Percentiles rank a stretch among this genome's conserved stretches.
Conservation (phyloP, 2,888 invertebrate genomes). For the Melangyna quadrimaculata region DNA sequence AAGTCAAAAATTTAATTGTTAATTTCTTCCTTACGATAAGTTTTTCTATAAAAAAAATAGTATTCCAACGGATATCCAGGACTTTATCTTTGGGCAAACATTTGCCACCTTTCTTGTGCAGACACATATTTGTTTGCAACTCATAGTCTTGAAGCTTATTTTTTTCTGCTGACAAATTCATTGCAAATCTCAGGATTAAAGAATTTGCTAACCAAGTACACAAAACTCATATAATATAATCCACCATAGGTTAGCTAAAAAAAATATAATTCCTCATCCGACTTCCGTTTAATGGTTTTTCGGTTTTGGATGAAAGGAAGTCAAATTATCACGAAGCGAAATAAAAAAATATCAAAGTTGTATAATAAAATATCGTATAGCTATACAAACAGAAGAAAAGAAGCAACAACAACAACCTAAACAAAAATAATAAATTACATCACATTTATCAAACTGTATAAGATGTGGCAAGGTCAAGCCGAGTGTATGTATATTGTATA, state of each 20-base stretch:
- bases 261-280: constrained; percentile 1
- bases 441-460: constrained; percentile 22
- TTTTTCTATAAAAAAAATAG: no score
- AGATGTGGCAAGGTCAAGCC: constrained; percentile 36
- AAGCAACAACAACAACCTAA: neutral
- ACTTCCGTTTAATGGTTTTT: neutral
- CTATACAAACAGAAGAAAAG: neutral
- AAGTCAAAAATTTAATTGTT: no score
- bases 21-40: no score
- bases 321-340: constrained; percentile 1
- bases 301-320: neutral
- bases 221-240: constrained; percentile 2
- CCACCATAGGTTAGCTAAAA: neutral
- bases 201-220: neutral
- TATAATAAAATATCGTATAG: neutral
- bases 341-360: neutral
- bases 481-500: no score
- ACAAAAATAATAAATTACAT: constrained; percentile 1
- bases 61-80: no score
- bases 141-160: neutral
- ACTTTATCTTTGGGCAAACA: no score
- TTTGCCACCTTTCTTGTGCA: no score
- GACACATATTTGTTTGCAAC: neutral
- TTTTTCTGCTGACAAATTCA: neutral
- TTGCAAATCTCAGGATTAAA: neutral